A percentile compares a stretch with the other conserved stretches of the same genome.
These are phyloP conservation scores for Caenorhabditis parvicauda DNA, from an alignment of 2,888 invertebrate genomes.

Conservation along the genomic window DNA sequence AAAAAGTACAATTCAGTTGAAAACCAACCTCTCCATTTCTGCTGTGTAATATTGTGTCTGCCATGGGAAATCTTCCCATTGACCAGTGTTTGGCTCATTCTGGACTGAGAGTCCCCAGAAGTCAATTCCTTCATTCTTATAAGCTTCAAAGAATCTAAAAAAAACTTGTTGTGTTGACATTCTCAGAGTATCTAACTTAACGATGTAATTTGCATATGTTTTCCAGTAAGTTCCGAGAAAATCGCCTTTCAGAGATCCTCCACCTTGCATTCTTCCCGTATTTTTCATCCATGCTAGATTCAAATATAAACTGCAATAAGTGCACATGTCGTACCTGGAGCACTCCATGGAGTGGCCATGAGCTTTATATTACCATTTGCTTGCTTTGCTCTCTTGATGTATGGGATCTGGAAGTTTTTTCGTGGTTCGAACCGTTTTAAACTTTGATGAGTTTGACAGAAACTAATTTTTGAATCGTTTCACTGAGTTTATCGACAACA, in stretches of 20 bases:
- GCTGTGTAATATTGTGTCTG: constrained; percentile 73
- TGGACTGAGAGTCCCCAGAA: constrained; percentile 79
- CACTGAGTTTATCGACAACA: too few species aligned
- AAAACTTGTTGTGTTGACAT: too few species aligned
- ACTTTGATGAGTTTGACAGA: too few species aligned
- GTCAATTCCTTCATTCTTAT: constrained; percentile 70
- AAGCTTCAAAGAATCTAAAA: constrained; percentile 75
- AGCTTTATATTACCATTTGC: constrained; percentile 44
- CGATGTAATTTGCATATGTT: constrained; percentile 73
- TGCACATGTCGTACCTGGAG: too few species aligned
- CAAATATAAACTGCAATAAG: too few species aligned
- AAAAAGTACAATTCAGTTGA: too few species aligned
- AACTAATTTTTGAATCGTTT: too few species aligned
- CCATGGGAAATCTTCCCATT: constrained; percentile 66
- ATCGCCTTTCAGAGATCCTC: constrained; percentile 4
- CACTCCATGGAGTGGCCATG: constrained; percentile 68
- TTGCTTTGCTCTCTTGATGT: constrained; percentile 7
- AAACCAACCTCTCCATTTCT: constrained; percentile 26
- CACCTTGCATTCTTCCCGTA: constrained; percentile 62
- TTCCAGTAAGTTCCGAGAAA: constrained; percentile 2
- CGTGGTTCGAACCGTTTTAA: too few species aligned
- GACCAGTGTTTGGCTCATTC: constrained; percentile 72
- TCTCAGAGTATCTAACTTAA: constrained; percentile 67
- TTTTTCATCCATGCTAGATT: constrained; percentile 70
- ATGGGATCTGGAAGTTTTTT: constrained; percentile 36